Evolutionary conservation across 2,888 invertebrate genomes (phyloP).

Genomic region (Trisateles emortualis): DNA sequence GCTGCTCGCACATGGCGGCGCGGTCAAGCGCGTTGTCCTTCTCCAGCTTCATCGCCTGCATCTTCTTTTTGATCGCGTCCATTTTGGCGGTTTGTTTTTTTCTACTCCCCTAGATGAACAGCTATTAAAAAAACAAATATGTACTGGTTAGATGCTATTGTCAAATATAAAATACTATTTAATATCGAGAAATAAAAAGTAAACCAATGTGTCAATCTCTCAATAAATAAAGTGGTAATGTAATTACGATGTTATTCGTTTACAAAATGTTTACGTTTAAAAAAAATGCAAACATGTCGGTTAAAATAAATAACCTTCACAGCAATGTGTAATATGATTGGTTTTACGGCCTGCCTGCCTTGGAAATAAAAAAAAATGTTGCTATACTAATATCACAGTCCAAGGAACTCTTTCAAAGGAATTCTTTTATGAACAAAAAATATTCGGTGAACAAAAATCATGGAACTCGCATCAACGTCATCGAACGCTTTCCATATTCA

Average conservation of each 20-base stretch:
- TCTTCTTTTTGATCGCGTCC: constrained; percentile 99
- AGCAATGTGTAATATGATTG: constrained; percentile 20
- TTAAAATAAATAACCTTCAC: constrained; percentile 25
- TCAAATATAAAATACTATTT: no score
- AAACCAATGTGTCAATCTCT: neutral
- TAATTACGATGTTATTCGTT: neutral
- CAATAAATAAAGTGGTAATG: neutral
- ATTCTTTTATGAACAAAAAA: no score
- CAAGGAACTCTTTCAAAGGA: no score
- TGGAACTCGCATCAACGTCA: no score
- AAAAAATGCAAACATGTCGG: neutral
- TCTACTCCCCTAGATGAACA: constrained; percentile 75
- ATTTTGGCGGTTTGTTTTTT: constrained; percentile 90
- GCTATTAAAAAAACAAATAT: constrained; percentile 52
- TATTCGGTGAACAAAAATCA: no score
- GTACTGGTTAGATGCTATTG: neutral
- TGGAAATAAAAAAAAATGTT: constrained; percentile 28
- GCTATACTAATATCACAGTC: no score
- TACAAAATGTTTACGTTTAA: neutral
- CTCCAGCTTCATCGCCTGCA: constrained; percentile 99
- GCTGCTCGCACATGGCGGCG: constrained; percentile 98
- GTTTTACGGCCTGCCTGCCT: constrained; percentile 22
- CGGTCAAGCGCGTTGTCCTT: constrained; percentile 99
- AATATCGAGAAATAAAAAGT: neutral
- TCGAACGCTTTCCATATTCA: no score